Conservation (phyloP, 2,113 vertebrate genomes). For the Atherinomorus stipes region DNA sequence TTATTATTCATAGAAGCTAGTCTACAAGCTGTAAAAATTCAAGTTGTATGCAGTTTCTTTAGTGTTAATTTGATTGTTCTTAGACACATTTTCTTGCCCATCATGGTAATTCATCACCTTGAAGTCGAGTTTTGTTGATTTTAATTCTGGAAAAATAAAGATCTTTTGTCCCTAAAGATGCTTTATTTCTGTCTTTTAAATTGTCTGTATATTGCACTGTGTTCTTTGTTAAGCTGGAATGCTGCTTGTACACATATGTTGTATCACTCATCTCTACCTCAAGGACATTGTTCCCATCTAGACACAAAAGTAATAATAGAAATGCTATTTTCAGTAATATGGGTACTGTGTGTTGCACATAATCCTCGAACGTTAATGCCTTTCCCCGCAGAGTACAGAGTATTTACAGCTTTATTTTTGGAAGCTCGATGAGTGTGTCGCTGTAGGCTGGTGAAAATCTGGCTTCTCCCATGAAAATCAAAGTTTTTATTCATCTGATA, state of each 20-base stretch:
- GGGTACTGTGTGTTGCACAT: constrained; percentile 5
- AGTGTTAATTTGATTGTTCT: not conserved
- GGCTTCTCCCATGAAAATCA: not conserved
- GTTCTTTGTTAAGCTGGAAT: constrained; percentile 31
- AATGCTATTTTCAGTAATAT: constrained; percentile 2
- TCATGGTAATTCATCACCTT: constrained; percentile 24
- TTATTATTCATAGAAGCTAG: constrained; percentile 3
- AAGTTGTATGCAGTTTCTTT: constrained; percentile 11
- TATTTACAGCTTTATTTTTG: not conserved
- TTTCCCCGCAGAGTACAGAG: constrained; percentile 1
- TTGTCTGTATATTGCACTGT: not conserved
- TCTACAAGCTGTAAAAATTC: constrained; percentile 19
- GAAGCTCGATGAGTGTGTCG: not conserved
- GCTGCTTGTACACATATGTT: constrained; percentile 24
- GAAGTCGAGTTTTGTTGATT: constrained; percentile 2
- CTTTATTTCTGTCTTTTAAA: constrained; percentile 16
- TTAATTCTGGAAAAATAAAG: constrained; percentile 44
- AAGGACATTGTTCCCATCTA: constrained; percentile 1
- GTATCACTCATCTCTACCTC: constrained; percentile 27
- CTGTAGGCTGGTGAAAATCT: constrained; percentile 6
- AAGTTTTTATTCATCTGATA: not conserved
- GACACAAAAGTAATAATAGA: not conserved
- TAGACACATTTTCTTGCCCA: not conserved
- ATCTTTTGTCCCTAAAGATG: constrained; percentile 1
- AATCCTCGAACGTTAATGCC: constrained; percentile 14